A percentile compares a stretch with the other conserved stretches of the same genome.
Conservation (phyloP, 1,140 invertebrate species). For the Amphibalanus amphitrite region DNA sequence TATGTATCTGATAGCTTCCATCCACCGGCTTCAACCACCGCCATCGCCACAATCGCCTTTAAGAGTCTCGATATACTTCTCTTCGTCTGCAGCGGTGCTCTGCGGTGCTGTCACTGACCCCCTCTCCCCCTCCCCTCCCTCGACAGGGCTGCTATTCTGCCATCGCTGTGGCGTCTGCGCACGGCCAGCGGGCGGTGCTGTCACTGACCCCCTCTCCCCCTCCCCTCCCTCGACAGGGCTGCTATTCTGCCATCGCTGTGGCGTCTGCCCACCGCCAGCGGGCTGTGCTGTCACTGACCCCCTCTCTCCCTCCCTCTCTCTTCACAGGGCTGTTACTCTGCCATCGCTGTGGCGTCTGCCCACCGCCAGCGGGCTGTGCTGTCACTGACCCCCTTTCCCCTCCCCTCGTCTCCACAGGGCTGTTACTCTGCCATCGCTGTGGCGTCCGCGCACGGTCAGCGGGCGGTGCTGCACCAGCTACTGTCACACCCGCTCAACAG, state of each 20-base stretch:
- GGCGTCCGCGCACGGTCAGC: slow-evolving; percentile 65
- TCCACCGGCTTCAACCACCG: too few relatives aligned
- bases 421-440: slow-evolving; percentile 57
- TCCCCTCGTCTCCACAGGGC: slow-evolving; percentile 6
- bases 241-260: slow-evolving; percentile 56
- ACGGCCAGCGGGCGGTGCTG: too few relatives aligned
- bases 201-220: too few relatives aligned
- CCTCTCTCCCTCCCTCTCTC: slow-evolving; percentile 24
- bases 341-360: slow-evolving; percentile 67
- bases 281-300: too few relatives aligned
- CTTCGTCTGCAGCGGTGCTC: too few relatives aligned
- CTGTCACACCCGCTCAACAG: slow-evolving; percentile 44
- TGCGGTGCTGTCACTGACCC: too few relatives aligned
- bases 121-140: too few relatives aligned
- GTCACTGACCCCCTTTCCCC: slow-evolving; percentile 17
- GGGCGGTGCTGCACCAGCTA: slow-evolving; percentile 53
- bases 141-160: too few relatives aligned
- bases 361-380: slow-evolving; percentile 60
- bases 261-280: slow-evolving; percentile 69
- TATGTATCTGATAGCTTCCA: too few relatives aligned
- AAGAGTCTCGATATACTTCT: too few relatives aligned
- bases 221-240: slow-evolving; percentile 34
- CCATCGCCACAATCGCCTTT: too few relatives aligned
- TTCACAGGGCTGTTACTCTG: slow-evolving; percentile 38
- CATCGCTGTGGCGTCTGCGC: too few relatives aligned